A percentile compares a stretch with the other conserved stretches of the same genome.
phyloP scores from a whole-genome alignment of 2,888 invertebrate species.

The Pammene aurita region DNA sequence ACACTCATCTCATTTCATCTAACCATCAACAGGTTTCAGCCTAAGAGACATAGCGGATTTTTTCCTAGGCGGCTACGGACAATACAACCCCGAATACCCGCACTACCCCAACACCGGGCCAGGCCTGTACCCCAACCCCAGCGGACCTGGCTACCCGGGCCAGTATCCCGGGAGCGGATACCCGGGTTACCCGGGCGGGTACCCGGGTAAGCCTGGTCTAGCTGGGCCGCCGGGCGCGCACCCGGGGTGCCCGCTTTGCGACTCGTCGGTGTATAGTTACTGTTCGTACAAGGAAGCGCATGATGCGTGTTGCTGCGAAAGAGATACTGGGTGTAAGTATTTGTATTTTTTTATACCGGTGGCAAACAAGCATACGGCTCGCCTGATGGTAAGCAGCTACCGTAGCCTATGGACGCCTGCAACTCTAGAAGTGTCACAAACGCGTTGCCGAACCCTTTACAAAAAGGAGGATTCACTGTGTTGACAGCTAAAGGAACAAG shows the following conservation, averaged over 20 bases:
- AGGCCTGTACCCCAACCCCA: slow-evolving; percentile 38
- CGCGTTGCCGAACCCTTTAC: no score
- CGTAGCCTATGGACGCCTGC: no score
- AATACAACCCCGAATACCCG: slow-evolving; percentile 52
- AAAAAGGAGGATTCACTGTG: no score
- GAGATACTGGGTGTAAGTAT: slow-evolving; percentile 70
- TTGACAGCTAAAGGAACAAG: no score
- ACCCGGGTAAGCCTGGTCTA: slow-evolving; percentile 49
- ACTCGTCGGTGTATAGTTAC: slow-evolving; percentile 90
- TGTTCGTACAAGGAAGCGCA: slow-evolving; percentile 89
- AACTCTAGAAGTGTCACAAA: no score
- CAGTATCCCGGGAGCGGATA: slow-evolving; percentile 50
- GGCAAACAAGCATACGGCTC: no score
- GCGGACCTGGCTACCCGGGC: slow-evolving; percentile 45
- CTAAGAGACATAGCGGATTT: slow-evolving; percentile 77
- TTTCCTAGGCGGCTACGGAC: slow-evolving; percentile 72
- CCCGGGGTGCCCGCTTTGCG: slow-evolving; percentile 88
- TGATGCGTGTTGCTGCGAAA: slow-evolving; percentile 89
- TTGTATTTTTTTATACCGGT: not conserved
- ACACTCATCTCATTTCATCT: slow-evolving; percentile 52
- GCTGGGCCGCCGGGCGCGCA: slow-evolving; percentile 76
- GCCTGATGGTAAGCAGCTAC: no score
- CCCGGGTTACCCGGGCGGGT: slow-evolving; percentile 30
- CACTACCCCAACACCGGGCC: slow-evolving; percentile 48
- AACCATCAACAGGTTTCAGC: slow-evolving; percentile 74